These are phyloP conservation scores for Lithophane ornitopus DNA, from an alignment of 2,888 invertebrate species.

Conservation along the genomic window DNA sequence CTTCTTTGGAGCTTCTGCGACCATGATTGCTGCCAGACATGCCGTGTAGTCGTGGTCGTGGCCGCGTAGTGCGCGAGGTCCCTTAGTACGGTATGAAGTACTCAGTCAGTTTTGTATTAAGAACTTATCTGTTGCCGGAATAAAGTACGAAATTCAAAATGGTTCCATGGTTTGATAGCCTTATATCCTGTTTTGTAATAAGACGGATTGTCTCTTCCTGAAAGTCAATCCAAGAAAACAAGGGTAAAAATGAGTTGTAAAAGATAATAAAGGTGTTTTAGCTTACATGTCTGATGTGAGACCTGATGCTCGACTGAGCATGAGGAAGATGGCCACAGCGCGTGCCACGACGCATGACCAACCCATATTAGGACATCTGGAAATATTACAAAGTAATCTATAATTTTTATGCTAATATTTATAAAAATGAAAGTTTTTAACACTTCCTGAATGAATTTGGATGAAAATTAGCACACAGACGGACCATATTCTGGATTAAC, in stretches of 20 bases:
- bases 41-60: no score
- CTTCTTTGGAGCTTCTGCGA: no score
- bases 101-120: neutral
- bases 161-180: neutral
- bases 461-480: neutral
- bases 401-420: neutral
- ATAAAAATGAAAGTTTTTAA: neutral
- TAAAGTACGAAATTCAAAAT: neutral
- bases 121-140: neutral
- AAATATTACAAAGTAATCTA: slow-evolving; percentile 77
- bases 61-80: no score
- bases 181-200: neutral
- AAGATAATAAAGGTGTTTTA: neutral
- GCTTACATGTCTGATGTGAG: slow-evolving; percentile 91
- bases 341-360: slow-evolving; percentile 95
- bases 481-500: neutral
- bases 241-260: neutral
- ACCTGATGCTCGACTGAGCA: slow-evolving; percentile 89
- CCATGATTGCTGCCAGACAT: no score
- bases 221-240: neutral
- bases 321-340: slow-evolving; percentile 92
- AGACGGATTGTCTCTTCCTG: neutral
- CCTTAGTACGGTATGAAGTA: neutral
- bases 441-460: neutral
- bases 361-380: slow-evolving; percentile 98